A percentile compares a stretch with the other conserved stretches of the same genome.
phyloP scores from a whole-genome alignment of 2,888 invertebrate species.

The Nephrotoma guestfalica region DNA sequence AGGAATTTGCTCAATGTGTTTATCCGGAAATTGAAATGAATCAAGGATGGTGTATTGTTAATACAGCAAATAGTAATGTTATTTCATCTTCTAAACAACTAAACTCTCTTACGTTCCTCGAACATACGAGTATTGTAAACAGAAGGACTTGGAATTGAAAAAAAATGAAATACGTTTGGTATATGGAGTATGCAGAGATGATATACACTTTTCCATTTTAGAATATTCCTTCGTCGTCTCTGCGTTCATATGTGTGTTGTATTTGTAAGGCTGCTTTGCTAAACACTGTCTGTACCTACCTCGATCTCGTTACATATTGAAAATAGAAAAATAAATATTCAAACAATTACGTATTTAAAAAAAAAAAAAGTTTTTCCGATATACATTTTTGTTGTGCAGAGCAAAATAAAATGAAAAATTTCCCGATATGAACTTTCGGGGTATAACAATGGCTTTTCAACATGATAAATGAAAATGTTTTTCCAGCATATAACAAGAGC shows the following conservation, averaged over 20 bases:
- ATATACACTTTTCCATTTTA: not conserved
- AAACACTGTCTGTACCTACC: not conserved
- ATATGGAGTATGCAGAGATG: not conserved
- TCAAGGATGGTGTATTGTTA: not conserved
- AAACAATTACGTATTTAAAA: not conserved
- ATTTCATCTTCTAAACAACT: not conserved
- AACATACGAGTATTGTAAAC: not conserved
- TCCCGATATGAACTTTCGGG: not conserved
- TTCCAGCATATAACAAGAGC: not conserved
- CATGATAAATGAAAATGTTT: not conserved
- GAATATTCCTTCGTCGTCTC: not conserved
- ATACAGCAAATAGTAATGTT: not conserved
- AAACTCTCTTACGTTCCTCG: not conserved
- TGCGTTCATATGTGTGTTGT: not conserved
- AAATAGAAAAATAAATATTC: not conserved
- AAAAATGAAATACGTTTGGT: not conserved
- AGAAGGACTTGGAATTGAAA: not conserved
- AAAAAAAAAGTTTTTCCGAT: not conserved
- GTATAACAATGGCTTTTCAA: not conserved
- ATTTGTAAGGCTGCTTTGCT: not conserved
- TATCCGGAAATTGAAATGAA: not conserved
- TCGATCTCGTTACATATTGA: not conserved
- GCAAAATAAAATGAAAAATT: not conserved
- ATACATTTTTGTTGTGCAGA: not conserved
- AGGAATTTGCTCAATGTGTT: not conserved